phyloP scores from a whole-genome alignment of 2,797 vertebrate genomes.

The Halcyon leucocephala region DNA sequence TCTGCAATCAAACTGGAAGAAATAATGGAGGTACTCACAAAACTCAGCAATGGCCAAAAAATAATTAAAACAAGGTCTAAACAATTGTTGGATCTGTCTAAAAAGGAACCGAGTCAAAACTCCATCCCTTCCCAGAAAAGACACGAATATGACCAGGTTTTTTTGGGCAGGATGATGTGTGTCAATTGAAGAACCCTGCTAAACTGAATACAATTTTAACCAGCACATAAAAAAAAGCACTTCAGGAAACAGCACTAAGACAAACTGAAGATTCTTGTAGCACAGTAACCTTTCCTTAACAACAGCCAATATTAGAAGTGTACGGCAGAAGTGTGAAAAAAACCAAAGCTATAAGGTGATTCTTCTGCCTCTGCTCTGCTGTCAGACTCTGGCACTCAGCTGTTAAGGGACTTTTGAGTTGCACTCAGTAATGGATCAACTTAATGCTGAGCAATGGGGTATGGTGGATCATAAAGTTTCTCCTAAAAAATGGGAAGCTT shows the following conservation, averaged over 20 bases:
- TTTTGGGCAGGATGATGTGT: neutral
- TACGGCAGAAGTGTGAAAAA: neutral
- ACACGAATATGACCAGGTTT: neutral
- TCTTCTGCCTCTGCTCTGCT: neutral
- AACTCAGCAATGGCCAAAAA: slow-evolving; percentile 36
- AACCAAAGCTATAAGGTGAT: neutral
- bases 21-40: slow-evolving; percentile 34
- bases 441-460: neutral
- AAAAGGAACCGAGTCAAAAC: slow-evolving; percentile 24
- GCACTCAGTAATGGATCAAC: neutral
- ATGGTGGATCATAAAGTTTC: neutral
- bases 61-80: slow-evolving; percentile 59
- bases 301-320: neutral
- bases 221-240: neutral
- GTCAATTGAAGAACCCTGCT: neutral
- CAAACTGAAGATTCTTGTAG: neutral
- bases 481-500: neutral
- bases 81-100: slow-evolving; percentile 11
- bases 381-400: neutral
- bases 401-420: neutral
- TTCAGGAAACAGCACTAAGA: neutral
- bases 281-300: neutral
- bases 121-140: neutral
- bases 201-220: neutral
- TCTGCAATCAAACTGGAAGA: slow-evolving; percentile 37